These are phyloP conservation scores for Machaerirhynchus nigripectus DNA, from an alignment of 2,113 vertebrate genomes.

Conservation along the genomic window DNA sequence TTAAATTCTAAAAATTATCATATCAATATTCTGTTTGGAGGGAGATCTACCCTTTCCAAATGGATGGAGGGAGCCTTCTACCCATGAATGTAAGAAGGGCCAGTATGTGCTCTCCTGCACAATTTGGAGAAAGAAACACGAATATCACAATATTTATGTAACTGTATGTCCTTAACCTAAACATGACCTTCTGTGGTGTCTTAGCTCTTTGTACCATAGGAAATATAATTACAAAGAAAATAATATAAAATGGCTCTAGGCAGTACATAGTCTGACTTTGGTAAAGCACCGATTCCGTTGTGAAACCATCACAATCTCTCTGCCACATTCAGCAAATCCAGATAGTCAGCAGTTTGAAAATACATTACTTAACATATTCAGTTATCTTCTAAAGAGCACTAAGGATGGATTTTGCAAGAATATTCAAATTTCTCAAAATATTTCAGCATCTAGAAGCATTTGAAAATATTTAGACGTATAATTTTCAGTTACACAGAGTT, in stretches of 20 bases:
- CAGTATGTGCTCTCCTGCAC: background rate
- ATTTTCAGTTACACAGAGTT: background rate
- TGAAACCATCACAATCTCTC: background rate
- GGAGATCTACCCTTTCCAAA: background rate
- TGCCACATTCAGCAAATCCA: background rate
- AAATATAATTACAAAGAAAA: background rate
- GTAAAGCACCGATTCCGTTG: background rate
- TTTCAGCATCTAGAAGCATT: background rate
- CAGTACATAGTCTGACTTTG: background rate
- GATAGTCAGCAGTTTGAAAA: background rate
- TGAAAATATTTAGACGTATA: background rate
- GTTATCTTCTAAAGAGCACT: background rate
- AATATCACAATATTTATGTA: background rate
- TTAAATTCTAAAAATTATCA: background rate
- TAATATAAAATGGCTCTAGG: background rate
- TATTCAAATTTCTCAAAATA: background rate
- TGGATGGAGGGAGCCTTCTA: background rate
- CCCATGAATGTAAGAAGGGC: background rate
- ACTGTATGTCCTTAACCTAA: background rate
- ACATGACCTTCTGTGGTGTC: background rate
- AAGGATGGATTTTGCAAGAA: background rate
- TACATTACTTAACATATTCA: background rate
- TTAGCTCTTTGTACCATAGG: background rate
- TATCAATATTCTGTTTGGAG: background rate
- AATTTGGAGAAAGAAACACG: background rate